These are phyloP conservation scores for Danionella cerebrum DNA, from an alignment of 2,113 vertebrate species.

Conservation along the genomic window DNA sequence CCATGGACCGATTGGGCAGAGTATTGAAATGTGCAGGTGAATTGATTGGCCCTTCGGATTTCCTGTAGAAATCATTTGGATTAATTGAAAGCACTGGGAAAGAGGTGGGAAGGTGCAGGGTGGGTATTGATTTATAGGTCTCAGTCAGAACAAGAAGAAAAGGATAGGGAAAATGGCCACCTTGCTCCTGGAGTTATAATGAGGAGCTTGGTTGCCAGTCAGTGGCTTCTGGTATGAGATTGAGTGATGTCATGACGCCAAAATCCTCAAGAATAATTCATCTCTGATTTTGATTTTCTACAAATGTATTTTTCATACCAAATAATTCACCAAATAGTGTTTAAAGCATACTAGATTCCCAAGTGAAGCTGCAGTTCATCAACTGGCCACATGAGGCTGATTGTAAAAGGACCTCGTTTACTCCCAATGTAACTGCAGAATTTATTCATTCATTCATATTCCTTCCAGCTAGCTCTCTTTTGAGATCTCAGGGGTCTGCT, in stretches of 20 bases:
- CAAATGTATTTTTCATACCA: too few species aligned
- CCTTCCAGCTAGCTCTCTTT: too few species aligned
- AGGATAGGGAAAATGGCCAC: conserved; percentile 39
- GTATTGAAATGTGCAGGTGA: conserved; percentile 49
- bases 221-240: neutral
- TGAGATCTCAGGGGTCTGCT: too few species aligned
- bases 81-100: conserved; percentile 44
- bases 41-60: conserved; percentile 47
- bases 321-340: too few species aligned
- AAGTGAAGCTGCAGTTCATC: too few species aligned
- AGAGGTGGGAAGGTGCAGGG: conserved; percentile 14
- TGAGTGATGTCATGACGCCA: neutral
- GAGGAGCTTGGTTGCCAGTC: conserved; percentile 37
- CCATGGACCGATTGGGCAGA: conserved; percentile 28
- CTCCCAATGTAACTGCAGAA: too few species aligned
- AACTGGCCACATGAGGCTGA: too few species aligned
- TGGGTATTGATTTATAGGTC: conserved; percentile 43
- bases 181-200: conserved; percentile 29
- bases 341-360: too few species aligned
- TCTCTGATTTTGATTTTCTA: too few species aligned
- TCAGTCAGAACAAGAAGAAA: conserved; percentile 22
- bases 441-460: too few species aligned
- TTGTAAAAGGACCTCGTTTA: too few species aligned
- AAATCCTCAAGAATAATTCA: too few species aligned
- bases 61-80: conserved; percentile 49